A percentile compares a stretch with the other conserved stretches of the same genome.
phyloP scores from a whole-genome alignment of 2,888 invertebrate species.

The Agapostemon virescens region DNA sequence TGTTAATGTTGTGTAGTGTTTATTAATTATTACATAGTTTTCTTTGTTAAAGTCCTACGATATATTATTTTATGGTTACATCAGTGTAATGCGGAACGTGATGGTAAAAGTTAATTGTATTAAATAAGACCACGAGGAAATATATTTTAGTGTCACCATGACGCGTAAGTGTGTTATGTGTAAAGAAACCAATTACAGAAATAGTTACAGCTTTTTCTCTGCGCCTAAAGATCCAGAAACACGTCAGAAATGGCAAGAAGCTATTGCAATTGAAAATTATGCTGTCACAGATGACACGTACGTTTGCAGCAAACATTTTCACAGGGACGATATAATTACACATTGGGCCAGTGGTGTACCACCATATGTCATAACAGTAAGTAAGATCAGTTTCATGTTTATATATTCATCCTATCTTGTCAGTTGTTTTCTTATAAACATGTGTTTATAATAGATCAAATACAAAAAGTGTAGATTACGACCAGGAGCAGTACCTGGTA shows the following conservation, averaged over 20 bases:
- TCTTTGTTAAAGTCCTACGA: not conserved
- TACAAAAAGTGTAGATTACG: conserved; percentile 76
- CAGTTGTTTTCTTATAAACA: not conserved
- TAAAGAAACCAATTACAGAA: conserved; percentile 77
- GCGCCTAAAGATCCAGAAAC: conserved; percentile 76
- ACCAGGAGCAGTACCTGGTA: conserved; percentile 73
- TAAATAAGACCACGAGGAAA: conserved; percentile 3
- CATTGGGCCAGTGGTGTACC: conserved; percentile 78
- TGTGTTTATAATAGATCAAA: conserved; percentile 68
- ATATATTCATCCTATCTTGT: not conserved
- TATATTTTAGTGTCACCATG: conserved; percentile 66
- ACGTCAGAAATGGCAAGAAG: conserved; percentile 75
- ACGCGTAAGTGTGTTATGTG: conserved; percentile 77
- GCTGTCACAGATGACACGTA: conserved; percentile 76
- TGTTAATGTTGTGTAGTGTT: not conserved
- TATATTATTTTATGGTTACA: not conserved
- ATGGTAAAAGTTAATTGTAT: not conserved
- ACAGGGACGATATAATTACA: conserved; percentile 75
- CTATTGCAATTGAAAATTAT: conserved; percentile 74
- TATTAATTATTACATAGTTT: not conserved
- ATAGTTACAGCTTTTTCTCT: conserved; percentile 76
- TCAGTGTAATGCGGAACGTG: not conserved
- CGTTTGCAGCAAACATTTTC: conserved; percentile 77
- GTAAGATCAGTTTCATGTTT: conserved; percentile 25
- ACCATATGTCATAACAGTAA: conserved; percentile 76